phyloP scores from a whole-genome alignment of 2,797 vertebrate species.

The Acrossocheilus wenchowensis region DNA sequence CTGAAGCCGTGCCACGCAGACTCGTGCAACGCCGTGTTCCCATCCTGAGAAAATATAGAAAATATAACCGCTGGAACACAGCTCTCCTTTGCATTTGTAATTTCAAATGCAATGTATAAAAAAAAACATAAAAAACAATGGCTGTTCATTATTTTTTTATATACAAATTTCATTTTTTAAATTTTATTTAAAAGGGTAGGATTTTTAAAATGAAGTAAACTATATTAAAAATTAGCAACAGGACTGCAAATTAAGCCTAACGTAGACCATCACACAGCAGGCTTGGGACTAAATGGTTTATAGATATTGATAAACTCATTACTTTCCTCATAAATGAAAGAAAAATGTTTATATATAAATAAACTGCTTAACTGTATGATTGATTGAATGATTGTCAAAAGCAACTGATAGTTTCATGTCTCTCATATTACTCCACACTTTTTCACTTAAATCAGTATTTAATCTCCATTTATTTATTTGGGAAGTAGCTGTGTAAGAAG shows the following conservation, averaged over 20 bases:
- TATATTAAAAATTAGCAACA: too few species aligned
- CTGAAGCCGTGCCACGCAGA: slow-evolving; percentile 96
- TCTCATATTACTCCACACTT: background rate
- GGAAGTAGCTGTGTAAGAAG: background rate
- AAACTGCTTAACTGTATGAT: too few species aligned
- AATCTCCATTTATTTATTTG: background rate
- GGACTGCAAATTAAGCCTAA: too few species aligned
- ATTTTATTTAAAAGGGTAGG: too few species aligned
- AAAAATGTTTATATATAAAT: too few species aligned
- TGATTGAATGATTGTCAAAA: too few species aligned
- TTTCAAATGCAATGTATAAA: background rate
- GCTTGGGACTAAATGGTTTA: background rate
- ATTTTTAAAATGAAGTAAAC: too few species aligned
- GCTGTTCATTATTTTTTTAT: background rate
- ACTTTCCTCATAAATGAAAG: too few species aligned
- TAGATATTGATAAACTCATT: background rate
- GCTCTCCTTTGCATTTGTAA: background rate
- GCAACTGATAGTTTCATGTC: background rate
- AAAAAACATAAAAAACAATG: background rate
- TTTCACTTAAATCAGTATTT: background rate
- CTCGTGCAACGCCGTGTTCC: slow-evolving; percentile 94
- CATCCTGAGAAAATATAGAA: slow-evolving; percentile 79
- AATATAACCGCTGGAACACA: background rate
- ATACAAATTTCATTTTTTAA: too few species aligned
- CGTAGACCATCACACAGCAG: too few species aligned